Evolutionary conservation across 2,888 invertebrate species (phyloP), one percentile per base, ranked within the genome.

Genomic region (Nesidiocoris tenuis): DNA sequence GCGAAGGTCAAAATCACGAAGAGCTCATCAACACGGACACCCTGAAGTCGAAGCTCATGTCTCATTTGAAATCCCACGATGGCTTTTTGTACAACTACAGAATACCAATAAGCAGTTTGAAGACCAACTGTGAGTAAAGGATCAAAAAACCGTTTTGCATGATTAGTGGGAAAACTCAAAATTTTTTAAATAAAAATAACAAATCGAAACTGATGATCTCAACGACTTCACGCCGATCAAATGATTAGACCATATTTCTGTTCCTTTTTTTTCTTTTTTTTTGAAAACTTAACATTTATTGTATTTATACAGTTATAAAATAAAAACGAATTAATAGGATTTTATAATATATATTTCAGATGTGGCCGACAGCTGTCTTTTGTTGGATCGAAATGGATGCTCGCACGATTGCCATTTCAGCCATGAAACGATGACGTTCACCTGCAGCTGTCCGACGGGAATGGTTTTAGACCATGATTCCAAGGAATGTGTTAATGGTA

Each of bases 321-420:
- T n/a, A n/a, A n/a, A n/a, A n/a, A n/a, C n/a, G n/a, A n/a, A 71
- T 61, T 17, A 57, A 1, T 9, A 61, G 1, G 19, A 23, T 23
- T 21, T 23, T 70, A 22, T 17, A 57, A 18, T 70, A 9, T 9
- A 16, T 67, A 7, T 74, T 74, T 63, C 80, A 80, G 87, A 83
- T 79, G 87, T 91, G 59, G 83, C 89, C 21, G 89, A 91, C 83
- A 83, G 87, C 76, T 93, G 91, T 83, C 87, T 88, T 83, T 86
- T 88, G 74, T 86, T 88, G 74, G 86, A 88, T 78, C 89, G 88
- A 77, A 86, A 89, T 76, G 84, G 86, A 65, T 93, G 93, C 81
- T 87, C 90, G 79, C 86, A 90, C 79, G 85, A 84, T 12, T 93
- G 93, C 82, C 84, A 85, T 71, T 92, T 90, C 81, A 88, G 91